Base-by-base conservation (phyloP, 2,797 vertebrate species). In the Falco biarmicus region DNA sequence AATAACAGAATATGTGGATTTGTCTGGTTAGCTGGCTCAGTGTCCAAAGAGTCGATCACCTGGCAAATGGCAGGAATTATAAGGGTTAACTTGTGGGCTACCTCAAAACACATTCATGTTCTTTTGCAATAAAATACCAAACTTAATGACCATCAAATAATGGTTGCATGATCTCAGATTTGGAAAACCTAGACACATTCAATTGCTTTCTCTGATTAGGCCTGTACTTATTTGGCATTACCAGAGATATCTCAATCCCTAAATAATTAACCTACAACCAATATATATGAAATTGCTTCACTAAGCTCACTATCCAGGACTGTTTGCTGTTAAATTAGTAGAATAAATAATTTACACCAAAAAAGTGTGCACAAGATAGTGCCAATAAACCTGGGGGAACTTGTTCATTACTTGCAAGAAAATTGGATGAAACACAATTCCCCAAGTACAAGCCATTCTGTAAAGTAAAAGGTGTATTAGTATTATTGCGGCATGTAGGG, bases 221-320 rank as follows among this genome's bases (percentile, higher is more conserved):
- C 96, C 91, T 93, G 92, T 93, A 90, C 97, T 97, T 97, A 97
- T 95, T 92, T 96, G 96, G 84, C 96, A 93, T 97, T 95, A 96
- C 96, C 97, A 96, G 89, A 93, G 97, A 97, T 79, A 97, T 95
- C 96, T 97, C 96, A 97, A 97, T 97, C 96, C 93, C 97, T 97
- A 97, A 98, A 98, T 98, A 98, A 98, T 98, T 98, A 98, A 98
- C 95, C 95, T 96, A 94, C 96, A 97, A 88, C 97, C 96, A 97
- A 97, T 95, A 95, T 15, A 9, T 76, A 89, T 89, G 97, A 97
- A 98, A 98, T 98, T 97, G 97, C 95, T 92, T 97, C 94, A 82
- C 95, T 97, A 97, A 98, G 93, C 97, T 97, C 48, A 54, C 95
- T 84, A 93, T 94, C 94, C 88, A 91, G 88, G 95, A 96, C 95